Percentiles rank a stretch among this genome's conserved stretches.
phyloP scores from a whole-genome alignment of 2,113 vertebrate species.

The Lophura nycthemera region DNA sequence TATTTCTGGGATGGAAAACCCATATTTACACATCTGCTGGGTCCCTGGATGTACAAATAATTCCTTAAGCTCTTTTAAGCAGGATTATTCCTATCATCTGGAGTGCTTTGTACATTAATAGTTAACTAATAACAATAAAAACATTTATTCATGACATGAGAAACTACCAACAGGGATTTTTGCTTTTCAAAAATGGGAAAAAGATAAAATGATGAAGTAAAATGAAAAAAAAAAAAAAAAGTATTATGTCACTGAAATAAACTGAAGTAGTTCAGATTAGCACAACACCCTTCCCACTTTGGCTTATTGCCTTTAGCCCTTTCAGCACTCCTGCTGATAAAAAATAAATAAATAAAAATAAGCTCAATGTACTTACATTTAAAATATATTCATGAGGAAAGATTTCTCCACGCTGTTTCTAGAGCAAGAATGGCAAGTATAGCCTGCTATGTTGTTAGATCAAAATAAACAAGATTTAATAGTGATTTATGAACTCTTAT shows the following conservation, averaged over 20 bases:
- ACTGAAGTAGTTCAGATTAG: not conserved
- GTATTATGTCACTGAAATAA: not conserved
- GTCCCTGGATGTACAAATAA: constrained; percentile 2
- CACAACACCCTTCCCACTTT: not conserved
- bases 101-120: not conserved
- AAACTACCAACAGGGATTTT: not conserved
- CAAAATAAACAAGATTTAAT: not conserved
- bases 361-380: not conserved
- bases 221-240: not conserved
- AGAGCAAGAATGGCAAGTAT: not conserved
- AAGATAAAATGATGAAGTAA: not conserved
- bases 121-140: not conserved
- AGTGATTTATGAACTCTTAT: accelerated
- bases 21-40: not conserved
- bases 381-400: not conserved
- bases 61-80: constrained; percentile 19
- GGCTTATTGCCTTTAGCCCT: not conserved
- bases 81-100: constrained; percentile 32
- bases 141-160: constrained; percentile 6
- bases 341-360: not conserved
- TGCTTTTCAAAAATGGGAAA: not conserved
- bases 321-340: not conserved
- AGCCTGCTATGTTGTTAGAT: accelerated
- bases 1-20: not conserved
- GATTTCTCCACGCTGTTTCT: not conserved